Base-by-base conservation (phyloP, 1,140 invertebrate species). In the Heliothis virescens region DNA sequence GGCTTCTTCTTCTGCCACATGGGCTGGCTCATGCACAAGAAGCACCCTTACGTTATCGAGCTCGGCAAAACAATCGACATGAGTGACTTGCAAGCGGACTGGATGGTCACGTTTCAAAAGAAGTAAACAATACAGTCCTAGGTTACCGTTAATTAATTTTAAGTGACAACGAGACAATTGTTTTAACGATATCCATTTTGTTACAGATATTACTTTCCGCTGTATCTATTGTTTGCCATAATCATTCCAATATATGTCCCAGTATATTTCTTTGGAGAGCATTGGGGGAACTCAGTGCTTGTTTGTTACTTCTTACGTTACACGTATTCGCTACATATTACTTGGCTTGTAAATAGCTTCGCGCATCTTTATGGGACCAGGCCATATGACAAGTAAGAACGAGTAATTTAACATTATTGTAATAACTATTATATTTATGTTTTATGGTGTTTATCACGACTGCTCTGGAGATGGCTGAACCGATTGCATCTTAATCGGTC, bases 321-420 rank as follows among this genome's bases (percentile, higher is more conserved):
- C 87, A 94, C 96, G 0, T 11, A 96, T 0, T 95, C 95, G 41
- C 94, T 99, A 4, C 96, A 99, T 89, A 90, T 96, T 0, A 99
- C 98, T 0, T 99, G 98, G 98, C 93, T 97, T 3, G 98, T 99
- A 0, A 99, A 99, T 91, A 98, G 97, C 77, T 87, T 91, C 2
- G 94, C 94, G 0, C 94, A 95, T 87, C 73, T 94, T 15, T 95
- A 90, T 79, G 95, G 95, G 0, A 92, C 91, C 10, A 94, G 91
- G 73, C 94, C 94, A n/a, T 95, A 94, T 84, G 93, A 95, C 76
- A 90, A 93, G 94, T 94, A 87, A 88, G n/a, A n/a, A n/a, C n/a
- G n/a, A n/a, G n/a, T n/a, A n/a, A n/a, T n/a, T n/a, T n/a, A n/a
- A n/a, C n/a, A n/a, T n/a, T n/a, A n/a, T n/a, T n/a, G n/a, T n/a